phyloP scores from a whole-genome alignment of 2,888 invertebrate species.

The Oxytorus armatus region DNA sequence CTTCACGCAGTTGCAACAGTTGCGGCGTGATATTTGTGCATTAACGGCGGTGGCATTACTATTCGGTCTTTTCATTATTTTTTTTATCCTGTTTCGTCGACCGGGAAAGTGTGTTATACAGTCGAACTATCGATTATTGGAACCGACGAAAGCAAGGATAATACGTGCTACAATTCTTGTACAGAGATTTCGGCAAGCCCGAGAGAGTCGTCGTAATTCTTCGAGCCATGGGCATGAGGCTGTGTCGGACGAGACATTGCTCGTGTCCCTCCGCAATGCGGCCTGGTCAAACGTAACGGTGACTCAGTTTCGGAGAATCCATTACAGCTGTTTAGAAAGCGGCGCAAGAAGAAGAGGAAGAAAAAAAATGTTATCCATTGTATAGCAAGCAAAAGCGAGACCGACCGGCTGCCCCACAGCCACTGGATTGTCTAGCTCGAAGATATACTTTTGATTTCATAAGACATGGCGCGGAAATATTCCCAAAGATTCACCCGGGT shows the following conservation, averaged over 20 bases:
- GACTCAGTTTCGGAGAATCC: constrained; percentile 72
- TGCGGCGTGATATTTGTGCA: neutral
- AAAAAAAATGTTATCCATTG: constrained; percentile 44
- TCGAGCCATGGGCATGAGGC: neutral
- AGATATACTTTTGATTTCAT: constrained; percentile 56
- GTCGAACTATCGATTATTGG: constrained; percentile 40
- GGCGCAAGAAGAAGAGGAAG: constrained; percentile 57
- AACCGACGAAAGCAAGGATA: constrained; percentile 9
- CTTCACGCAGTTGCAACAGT: constrained; percentile 45
- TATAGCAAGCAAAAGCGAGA: constrained; percentile 60
- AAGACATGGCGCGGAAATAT: constrained; percentile 37
- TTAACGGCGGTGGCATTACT: constrained; percentile 43
- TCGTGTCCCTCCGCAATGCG: constrained; percentile 11
- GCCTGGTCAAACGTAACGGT: constrained; percentile 68
- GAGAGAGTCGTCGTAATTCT: constrained; percentile 28
- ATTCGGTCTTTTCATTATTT: neutral
- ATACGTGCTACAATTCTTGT: constrained; percentile 32
- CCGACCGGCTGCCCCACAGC: constrained; percentile 38
- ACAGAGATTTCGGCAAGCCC: constrained; percentile 55
- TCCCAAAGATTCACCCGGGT: neutral
- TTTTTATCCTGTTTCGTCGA: constrained; percentile 12
- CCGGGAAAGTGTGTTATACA: constrained; percentile 16
- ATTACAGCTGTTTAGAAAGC: constrained; percentile 71
- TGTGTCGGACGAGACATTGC: constrained; percentile 9
- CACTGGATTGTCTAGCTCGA: constrained; percentile 60